Base-by-base conservation (phyloP, 64 coral and sea anemone species). In the Cladopsammia gracilis region DNA sequence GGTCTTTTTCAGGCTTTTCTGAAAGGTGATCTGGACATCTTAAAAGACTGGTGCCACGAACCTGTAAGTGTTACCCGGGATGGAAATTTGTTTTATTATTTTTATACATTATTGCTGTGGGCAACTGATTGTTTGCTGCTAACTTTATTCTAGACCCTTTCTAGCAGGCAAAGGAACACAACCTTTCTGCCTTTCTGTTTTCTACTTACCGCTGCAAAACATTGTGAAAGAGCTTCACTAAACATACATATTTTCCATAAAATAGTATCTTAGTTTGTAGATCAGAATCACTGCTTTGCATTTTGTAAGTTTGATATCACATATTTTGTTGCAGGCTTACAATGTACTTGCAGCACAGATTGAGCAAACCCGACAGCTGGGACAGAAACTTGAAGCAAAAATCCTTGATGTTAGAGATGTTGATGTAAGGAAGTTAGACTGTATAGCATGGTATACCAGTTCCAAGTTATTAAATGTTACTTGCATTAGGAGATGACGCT, bases 21-120 rank as follows among this genome's bases (percentile, higher is more conserved):
- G 8, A 93, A 96, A 70, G 97, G 97, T 74, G 92, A 99, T 58
- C 18, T 96, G 60, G 97, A 99, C 4, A 62, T 99, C n/a, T 90
- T 99, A 48, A 96, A 99, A 88, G 97, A 99, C 42, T 99, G 97
- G 97, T 99, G 97, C 75, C 91, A 99, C 47, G 97, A 99, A 88
- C 87, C 94, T 25, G 97, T 99, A 89, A 94, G 94, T 83, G 25
- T 9, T 34, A 34, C 34, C 34, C 34, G 34, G 34, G 34, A 2
- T 34, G n/a, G n/a, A n/a, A n/a, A n/a, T n/a, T n/a, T n/a, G n/a
- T n/a, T n/a, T n/a, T n/a, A n/a, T n/a, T n/a, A n/a, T n/a, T n/a
- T n/a, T n/a, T n/a, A n/a, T n/a, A n/a, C n/a, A n/a, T n/a, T n/a
- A n/a, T n/a, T n/a, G 34, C 34, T 34, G 34, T 34, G 34, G 34